Evolutionary conservation across 2,113 vertebrate genomes (phyloP).

Genomic region (Microtus ochrogaster): DNA sequence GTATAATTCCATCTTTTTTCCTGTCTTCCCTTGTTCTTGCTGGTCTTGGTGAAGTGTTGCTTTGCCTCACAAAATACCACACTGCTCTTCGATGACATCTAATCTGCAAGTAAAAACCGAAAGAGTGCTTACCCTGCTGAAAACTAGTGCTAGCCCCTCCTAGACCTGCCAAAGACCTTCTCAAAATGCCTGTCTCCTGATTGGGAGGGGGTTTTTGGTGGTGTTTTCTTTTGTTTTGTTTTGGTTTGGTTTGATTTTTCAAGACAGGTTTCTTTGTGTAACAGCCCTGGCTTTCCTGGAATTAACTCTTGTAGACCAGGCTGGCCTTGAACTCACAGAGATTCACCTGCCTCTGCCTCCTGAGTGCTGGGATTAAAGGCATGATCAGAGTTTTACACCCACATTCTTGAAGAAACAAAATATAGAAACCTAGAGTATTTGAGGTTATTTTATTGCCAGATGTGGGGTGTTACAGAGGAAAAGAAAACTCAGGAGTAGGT

Average conservation of each 20-base stretch:
- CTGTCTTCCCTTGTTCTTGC: background rate
- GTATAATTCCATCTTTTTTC: background rate
- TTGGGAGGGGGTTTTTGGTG: background rate
- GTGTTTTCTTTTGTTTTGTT: no score
- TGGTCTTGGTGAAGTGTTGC: background rate
- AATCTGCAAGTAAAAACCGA: background rate
- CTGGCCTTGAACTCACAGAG: no score
- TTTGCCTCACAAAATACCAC: background rate
- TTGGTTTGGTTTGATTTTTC: no score
- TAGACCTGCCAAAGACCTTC: background rate
- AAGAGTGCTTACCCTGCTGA: background rate
- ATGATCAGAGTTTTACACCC: background rate
- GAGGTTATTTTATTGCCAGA: background rate
- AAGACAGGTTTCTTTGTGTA: no score
- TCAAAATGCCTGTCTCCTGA: constrained; percentile 12
- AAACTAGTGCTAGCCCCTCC: background rate
- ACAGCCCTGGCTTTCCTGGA: no score
- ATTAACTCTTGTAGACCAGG: no score
- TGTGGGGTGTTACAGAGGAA: constrained; percentile 31
- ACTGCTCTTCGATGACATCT: background rate
- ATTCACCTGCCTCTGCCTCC: no score
- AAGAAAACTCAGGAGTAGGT: background rate
- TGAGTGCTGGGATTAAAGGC: no score
- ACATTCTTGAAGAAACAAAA: constrained; percentile 9
- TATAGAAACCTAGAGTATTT: background rate